These are phyloP conservation scores for Danio albolineatus DNA, from an alignment of 2,797 vertebrate species.

Conservation along the genomic window DNA sequence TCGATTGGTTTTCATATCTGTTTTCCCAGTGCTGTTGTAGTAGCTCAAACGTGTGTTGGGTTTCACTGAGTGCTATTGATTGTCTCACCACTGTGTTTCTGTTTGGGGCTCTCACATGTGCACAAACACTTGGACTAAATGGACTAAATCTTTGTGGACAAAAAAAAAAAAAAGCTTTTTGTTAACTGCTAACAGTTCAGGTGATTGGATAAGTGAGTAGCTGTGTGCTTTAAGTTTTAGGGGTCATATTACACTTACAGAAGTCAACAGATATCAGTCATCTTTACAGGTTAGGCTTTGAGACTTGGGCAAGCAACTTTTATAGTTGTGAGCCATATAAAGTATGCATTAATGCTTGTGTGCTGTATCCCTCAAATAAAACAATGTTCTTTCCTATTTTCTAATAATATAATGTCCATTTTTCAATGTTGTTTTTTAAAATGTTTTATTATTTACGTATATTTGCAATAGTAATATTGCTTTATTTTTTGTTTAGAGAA, in stretches of 20 bases:
- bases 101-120: neutral
- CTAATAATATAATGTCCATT: neutral
- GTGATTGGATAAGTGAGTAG: neutral
- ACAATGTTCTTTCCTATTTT: neutral
- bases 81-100: neutral
- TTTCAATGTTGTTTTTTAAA: no score
- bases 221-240: neutral
- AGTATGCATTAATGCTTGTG: neutral
- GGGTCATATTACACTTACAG: neutral
- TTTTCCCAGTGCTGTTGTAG: conserved; percentile 19
- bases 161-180: neutral
- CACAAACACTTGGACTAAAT: neutral
- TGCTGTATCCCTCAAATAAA: neutral
- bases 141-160: neutral
- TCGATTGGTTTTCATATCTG: conserved; percentile 31
- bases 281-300: neutral
- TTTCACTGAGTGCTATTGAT: conserved; percentile 31
- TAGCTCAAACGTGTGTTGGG: neutral
- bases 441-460: neutral
- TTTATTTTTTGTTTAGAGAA: no score
- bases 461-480: no score
- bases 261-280: no score
- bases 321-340: neutral
- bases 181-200: neutral
- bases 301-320: neutral